Evolutionary conservation across 2,113 vertebrate genomes (phyloP).

Genomic region (Thunnus thynnus): DNA sequence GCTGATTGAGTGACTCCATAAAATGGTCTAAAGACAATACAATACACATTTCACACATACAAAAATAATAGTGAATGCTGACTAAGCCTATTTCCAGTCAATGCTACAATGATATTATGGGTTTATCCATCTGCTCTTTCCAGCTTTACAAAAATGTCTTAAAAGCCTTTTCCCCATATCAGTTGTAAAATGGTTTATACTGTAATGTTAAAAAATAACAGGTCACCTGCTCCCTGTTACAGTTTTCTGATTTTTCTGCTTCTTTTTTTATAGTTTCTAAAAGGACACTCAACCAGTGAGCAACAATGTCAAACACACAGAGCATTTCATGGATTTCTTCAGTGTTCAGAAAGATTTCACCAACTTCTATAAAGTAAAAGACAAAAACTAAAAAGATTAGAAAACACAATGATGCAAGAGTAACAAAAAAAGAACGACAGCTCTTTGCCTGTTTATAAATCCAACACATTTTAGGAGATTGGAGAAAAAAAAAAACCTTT

Average conservation of each 20-base stretch:
- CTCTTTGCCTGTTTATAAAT: constrained; percentile 27
- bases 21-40: constrained; percentile 24
- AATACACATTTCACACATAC: constrained; percentile 32
- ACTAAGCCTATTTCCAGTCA: constrained; percentile 34
- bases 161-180: constrained; percentile 23
- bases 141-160: constrained; percentile 18
- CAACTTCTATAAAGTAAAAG: constrained; percentile 41
- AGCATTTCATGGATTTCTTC: constrained; percentile 53
- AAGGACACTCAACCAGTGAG: constrained; percentile 85
- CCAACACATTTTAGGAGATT: constrained; percentile 15
- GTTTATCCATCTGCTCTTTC: constrained; percentile 14
- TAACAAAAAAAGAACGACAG: constrained; percentile 23
- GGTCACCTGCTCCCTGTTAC: constrained; percentile 57
- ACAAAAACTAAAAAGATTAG: constrained; percentile 37
- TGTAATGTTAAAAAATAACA: constrained; percentile 48
- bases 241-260: background rate
- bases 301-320: constrained; percentile 58
- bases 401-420: constrained; percentile 26
- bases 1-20: background rate
- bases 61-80: constrained; percentile 27
- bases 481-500: constrained; percentile 13
- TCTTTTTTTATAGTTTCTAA: constrained; percentile 37
- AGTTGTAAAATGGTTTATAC: constrained; percentile 17
- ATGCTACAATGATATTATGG: constrained; percentile 21
- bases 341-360: constrained; percentile 55